These are phyloP conservation scores for Ptychochromis oligacanthus DNA, from an alignment of 2,113 vertebrate genomes.

Conservation along the genomic window DNA sequence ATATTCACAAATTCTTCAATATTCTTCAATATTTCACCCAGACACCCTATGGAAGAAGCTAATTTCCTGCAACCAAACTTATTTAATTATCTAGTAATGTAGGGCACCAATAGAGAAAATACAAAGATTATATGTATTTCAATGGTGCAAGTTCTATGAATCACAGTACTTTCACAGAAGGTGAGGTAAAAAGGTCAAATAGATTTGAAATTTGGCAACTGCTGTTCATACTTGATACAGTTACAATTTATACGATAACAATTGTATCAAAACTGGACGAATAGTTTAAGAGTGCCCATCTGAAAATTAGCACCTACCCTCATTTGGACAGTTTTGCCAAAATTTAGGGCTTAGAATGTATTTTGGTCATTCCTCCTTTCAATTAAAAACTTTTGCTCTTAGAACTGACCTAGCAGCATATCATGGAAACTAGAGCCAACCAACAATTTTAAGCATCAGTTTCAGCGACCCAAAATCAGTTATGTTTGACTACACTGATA, in stretches of 20 bases:
- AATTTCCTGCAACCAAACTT: too few species aligned
- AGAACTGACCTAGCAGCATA: not conserved
- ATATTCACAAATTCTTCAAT: too few species aligned
- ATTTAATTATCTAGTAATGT: too few species aligned
- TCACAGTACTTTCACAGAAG: not conserved
- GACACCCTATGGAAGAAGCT: too few species aligned
- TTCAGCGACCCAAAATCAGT: not conserved
- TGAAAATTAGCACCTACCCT: not conserved
- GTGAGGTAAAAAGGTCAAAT: not conserved
- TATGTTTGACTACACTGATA: fast-evolving
- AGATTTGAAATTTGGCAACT: too few species aligned
- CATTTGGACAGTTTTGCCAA: not conserved
- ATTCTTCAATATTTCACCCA: too few species aligned
- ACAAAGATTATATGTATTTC: too few species aligned
- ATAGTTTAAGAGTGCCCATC: too few species aligned
- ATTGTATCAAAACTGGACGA: not conserved
- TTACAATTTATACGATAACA: not conserved
- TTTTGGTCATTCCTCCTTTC: not conserved
- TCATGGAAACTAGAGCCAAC: not conserved
- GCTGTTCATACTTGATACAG: too few species aligned
- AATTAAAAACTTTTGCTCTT: not conserved
- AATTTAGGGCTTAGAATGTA: not conserved
- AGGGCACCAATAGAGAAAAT: too few species aligned
- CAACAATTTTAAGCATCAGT: not conserved
- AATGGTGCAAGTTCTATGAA: too few species aligned